A percentile compares a stretch with the other conserved stretches of the same genome.
Conservation (phyloP, 2,888 invertebrate genomes). For the Lasioglossum vierecki region DNA sequence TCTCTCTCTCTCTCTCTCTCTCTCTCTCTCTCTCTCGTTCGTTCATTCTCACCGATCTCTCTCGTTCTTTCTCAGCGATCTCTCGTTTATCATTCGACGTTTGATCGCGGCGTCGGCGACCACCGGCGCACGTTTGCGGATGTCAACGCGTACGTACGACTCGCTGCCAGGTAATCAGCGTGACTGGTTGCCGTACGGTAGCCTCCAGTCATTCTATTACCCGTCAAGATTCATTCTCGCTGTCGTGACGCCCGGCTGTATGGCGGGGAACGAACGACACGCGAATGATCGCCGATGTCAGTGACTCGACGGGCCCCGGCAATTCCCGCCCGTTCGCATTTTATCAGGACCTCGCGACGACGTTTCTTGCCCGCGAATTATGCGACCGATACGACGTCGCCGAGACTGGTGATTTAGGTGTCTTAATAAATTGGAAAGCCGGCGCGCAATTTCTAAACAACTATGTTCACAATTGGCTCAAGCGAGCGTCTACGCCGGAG, state of each 20-base stretch:
- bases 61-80: neutral
- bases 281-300: constrained; percentile 27
- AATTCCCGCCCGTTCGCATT: neutral
- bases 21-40: neutral
- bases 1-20: neutral
- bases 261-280: neutral
- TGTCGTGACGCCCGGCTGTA: constrained; percentile 1
- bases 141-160: constrained; percentile 48
- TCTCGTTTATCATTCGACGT: constrained; percentile 37
- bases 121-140: neutral
- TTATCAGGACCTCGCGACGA: neutral
- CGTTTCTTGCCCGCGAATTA: neutral
- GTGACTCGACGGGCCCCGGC: constrained; percentile 1
- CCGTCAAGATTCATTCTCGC: constrained; percentile 46
- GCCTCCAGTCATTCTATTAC: constrained; percentile 46
- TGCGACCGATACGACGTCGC: neutral
- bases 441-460: constrained; percentile 2
- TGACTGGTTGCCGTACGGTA: constrained; percentile 47
- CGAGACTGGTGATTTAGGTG: constrained; percentile 8
- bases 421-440: constrained; percentile 30
- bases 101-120: neutral
- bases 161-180: constrained; percentile 54
- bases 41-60: neutral
- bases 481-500: neutral
- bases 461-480: neutral